A percentile compares a stretch with the other conserved stretches of the same genome.
Evolutionary conservation across 2,888 invertebrate genomes (phyloP).

Genomic region (Sinotaia quadrata): DNA sequence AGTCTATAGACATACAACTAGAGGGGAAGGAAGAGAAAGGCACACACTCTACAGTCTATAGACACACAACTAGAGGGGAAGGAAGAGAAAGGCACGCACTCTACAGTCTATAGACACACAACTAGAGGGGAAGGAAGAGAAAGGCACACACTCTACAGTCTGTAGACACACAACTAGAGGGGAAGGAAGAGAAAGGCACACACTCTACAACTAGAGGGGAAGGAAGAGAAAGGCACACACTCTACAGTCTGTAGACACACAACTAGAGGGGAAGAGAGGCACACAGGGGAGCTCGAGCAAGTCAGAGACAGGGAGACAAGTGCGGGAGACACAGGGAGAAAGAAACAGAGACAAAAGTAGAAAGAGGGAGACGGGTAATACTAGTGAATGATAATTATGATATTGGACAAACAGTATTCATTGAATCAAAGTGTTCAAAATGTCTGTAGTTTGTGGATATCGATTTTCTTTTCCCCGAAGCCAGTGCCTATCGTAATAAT

Average conservation of each 20-base stretch:
- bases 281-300: background rate
- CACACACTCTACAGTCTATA: background rate
- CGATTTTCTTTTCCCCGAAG: no score
- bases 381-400: no score
- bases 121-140: background rate
- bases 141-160: background rate
- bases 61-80: background rate
- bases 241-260: background rate
- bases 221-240: background rate
- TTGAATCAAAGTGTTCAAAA: no score
- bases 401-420: no score
- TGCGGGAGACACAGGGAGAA: constrained; percentile 26
- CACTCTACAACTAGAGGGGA: background rate
- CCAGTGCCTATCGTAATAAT: no score
- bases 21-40: background rate
- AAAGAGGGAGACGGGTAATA: background rate
- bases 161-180: background rate
- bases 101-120: background rate
- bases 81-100: background rate
- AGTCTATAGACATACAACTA: background rate
- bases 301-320: constrained; percentile 41
- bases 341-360: constrained; percentile 19
- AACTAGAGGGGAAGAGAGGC: background rate
- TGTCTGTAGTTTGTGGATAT: no score
- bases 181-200: background rate